Evolutionary conservation across 2,888 invertebrate genomes (phyloP), one percentile per base, ranked within the genome.

Genomic region (Cinara cedri): DNA sequence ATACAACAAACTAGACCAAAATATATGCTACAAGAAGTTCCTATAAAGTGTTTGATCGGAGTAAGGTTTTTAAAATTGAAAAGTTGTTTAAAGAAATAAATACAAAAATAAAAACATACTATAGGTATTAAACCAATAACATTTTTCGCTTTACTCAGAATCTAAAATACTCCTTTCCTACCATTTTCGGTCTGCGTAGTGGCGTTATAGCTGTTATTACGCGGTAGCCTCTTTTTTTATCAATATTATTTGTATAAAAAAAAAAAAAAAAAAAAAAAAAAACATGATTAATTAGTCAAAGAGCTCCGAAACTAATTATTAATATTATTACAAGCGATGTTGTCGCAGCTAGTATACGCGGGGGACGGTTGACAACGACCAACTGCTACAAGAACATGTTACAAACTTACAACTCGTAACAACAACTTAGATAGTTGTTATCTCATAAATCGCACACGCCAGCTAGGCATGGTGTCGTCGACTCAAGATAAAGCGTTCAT

Each of bases 211-310:
- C n/a, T 66, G 49, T 26, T 49, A 6, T 11, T 16, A 26, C 49
- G 51, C n/a, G 49, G 26, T 51, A 10, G 16, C 6, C 26, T 13
- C n/a, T n/a, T 51, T 4, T 34, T 34, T 34, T 34, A 34, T n/a
- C n/a, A 14, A 1, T n/a, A n/a, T n/a, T n/a, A n/a, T 65, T 46
- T 44, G 21, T 65, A 21, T 9, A 13, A 24, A 0, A 0, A 24
- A 60, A 46, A 72, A 11, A 54, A n/a, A 54, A 1, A 0, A 1
- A n/a, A 72, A 49, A 72, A 11, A 54, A n/a, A 54, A 9, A 0
- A 1, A 26, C 60, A 62, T 60, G 24, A 34, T 62, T 72, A 72
- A 72, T 62, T 72, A 49, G 13, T 49, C 60, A 72, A 49, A 60
- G 6, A 6, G 9, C 46, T 49, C 21, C 66, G 26, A 46, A 19